A percentile compares a stretch with the other conserved stretches of the same genome.
These are phyloP conservation scores for Prenolepis imparis DNA, from an alignment of 2,888 invertebrate genomes.

Conservation along the genomic window DNA sequence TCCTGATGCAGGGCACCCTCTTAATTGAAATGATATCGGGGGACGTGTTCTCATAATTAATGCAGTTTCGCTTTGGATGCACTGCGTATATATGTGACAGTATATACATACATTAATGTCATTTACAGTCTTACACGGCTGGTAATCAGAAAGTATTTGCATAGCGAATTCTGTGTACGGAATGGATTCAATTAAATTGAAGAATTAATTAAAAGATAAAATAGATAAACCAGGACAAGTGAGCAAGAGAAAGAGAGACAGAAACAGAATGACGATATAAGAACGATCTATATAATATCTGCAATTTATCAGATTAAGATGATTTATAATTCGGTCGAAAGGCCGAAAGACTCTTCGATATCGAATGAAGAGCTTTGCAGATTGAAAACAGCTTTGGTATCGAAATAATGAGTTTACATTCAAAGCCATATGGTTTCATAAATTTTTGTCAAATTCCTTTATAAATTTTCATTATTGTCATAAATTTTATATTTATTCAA, in stretches of 20 bases:
- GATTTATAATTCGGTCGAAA: conserved; percentile 4
- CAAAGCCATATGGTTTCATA: background rate
- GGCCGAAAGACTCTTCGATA: background rate
- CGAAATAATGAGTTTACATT: background rate
- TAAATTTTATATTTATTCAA: background rate
- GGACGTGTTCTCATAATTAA: conserved; percentile 38
- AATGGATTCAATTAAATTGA: conserved; percentile 60
- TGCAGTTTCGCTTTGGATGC: background rate
- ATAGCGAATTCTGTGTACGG: conserved; percentile 20
- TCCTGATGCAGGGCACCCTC: conserved; percentile 12
- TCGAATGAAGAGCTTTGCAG: background rate
- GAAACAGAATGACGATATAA: conserved; percentile 19
- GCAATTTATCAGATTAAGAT: conserved; percentile 48
- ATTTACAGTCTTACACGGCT: background rate
- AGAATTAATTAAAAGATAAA: conserved; percentile 53
- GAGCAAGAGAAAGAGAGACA: background rate
- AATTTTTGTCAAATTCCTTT: background rate
- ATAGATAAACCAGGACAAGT: background rate
- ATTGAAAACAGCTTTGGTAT: background rate
- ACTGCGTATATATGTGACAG: background rate
- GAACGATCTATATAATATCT: conserved; percentile 41
- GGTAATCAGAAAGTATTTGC: conserved; percentile 47
- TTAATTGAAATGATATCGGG: conserved; percentile 50
- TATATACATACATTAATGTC: conserved; percentile 34
- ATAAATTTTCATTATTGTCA: background rate